Evolutionary conservation across 2,888 invertebrate species (phyloP), one percentile per base, ranked within the genome.

Genomic region (Gymnoscelis rufifasciata): DNA sequence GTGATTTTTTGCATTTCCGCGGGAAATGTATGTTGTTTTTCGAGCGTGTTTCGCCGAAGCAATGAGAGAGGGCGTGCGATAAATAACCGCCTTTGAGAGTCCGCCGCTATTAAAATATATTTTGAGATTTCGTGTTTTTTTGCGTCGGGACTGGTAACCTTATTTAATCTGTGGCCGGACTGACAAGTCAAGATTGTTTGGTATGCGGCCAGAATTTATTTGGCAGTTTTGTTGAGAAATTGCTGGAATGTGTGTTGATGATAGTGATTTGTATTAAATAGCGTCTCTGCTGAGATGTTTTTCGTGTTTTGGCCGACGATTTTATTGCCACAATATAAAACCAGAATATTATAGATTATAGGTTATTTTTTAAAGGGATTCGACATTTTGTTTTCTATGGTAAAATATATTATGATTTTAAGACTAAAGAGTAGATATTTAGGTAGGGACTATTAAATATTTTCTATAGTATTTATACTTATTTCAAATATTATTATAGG

Each of bases 31-130:
- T 66, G 82, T 78, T 81, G 78, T 83, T 83, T 75, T 77, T 64
- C 66, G 69, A 73, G 62, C 68, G 66, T 59, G 71, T 64, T 68
- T 65, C 70, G 71, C 67, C 66, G 75, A 82, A 79, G 87, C 87
- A 86, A 86, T 84, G 86, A 83, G 84, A 87, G 87, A 88, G 87
- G 87, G 87, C 87, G 87, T 83, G 77, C 83, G 83, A 88, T 87
- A 86, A 87, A 87, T 86, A 83, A 87, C 83, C 83, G 82, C 84
- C 86, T 88, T 87, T 84, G 84, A 78, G 81, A 83, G 83, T 84
- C 84, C 76, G 71, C 71, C 71, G 78, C 82, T 83, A 83, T 86
- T 87, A 83, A 84, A 87, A 83, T 81, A 78, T 80, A 80, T 83
- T 84, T 79, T 62, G 79, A 83, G 83, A 83, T 83, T 71, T 70